Evolutionary conservation across 2,888 invertebrate species (phyloP), one percentile per base, ranked within the genome.

Genomic region (Scaptomyza reducta): DNA sequence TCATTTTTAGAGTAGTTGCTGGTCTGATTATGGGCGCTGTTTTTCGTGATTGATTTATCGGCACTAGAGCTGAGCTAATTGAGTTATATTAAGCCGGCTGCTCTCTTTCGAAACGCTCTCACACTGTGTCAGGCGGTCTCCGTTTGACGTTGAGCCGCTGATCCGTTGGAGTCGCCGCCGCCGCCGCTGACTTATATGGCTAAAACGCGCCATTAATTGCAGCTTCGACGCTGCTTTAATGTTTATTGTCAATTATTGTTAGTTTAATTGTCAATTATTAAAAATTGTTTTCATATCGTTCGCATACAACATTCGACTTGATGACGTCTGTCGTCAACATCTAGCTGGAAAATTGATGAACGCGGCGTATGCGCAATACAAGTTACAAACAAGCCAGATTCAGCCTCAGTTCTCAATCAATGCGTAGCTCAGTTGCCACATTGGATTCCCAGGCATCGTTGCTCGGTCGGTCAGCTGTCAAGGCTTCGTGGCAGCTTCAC

Each of bases 241-340:
- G 83, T 85, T 82, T 87, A 83, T 86, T 85, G 84, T 87, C 84
- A 85, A 85, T 85, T 85, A 85, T 86, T 83, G 83, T 73, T 79
- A 77, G 74, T 73, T 87, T 86, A 86, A 85, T 87, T 85, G 84
- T 86, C 84, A 85, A 85, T 85, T 85, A 85, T 87, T 87, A 86
- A 82, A 84, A 77, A 77, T 70, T 62, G 65, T 70, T 62, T 3
- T 63, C 25, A 63, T 51, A 59, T 63, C 53, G 16, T 14, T 47
- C 53, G 45, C 7, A 27, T 27, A 70, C 59, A 58, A 41, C 47
- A 42, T 53, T 38, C n/a, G 62, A 16, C 53, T 38, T 16, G 62
- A 16, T 56, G 66, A 42, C 56, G 42, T 47, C 45, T 57, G 47
- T 54, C 59, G 44, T 54, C 67, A 40, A 50, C 51, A 47, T 65